Percentiles rank a stretch among this genome's conserved stretches.
Conservation (phyloP, 2,888 invertebrate genomes). For the Callyntrura guangdongensis region DNA sequence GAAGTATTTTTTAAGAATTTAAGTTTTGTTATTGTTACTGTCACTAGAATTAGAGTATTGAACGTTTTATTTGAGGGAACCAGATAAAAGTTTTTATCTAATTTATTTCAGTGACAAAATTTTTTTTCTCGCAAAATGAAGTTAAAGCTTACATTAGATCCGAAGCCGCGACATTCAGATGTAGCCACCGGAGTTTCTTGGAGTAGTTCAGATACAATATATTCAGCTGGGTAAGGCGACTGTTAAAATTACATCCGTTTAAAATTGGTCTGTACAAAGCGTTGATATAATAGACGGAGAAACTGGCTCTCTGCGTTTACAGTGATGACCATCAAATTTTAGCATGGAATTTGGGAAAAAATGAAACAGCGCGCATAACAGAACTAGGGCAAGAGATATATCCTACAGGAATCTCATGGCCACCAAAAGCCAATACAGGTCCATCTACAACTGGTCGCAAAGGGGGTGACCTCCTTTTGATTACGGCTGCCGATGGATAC, state of each 20-base stretch:
- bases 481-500: constrained; percentile 83
- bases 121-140: too few species aligned
- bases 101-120: too few species aligned
- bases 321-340: constrained; percentile 97
- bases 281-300: neutral
- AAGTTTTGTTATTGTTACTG: too few species aligned
- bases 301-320: neutral
- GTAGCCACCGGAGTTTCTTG: constrained; percentile 97
- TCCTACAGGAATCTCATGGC: constrained; percentile 96
- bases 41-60: too few species aligned
- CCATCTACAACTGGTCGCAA: constrained; percentile 79
- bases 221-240: constrained; percentile 92
- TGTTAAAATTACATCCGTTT: neutral
- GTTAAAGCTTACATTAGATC: constrained; percentile 92
- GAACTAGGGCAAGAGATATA: constrained; percentile 94
- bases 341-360: constrained; percentile 94
- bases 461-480: constrained; percentile 82
- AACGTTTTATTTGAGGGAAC: too few species aligned
- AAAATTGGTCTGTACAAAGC: neutral
- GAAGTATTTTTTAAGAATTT: too few species aligned
- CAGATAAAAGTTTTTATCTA: too few species aligned
- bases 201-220: constrained; percentile 97
- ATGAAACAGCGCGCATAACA: constrained; percentile 91
- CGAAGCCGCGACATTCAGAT: constrained; percentile 91
- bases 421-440: constrained; percentile 88